Evolutionary conservation across 2,797 vertebrate genomes (phyloP), one percentile per base, ranked within the genome.

Genomic region (Micrastur ruficollis): DNA sequence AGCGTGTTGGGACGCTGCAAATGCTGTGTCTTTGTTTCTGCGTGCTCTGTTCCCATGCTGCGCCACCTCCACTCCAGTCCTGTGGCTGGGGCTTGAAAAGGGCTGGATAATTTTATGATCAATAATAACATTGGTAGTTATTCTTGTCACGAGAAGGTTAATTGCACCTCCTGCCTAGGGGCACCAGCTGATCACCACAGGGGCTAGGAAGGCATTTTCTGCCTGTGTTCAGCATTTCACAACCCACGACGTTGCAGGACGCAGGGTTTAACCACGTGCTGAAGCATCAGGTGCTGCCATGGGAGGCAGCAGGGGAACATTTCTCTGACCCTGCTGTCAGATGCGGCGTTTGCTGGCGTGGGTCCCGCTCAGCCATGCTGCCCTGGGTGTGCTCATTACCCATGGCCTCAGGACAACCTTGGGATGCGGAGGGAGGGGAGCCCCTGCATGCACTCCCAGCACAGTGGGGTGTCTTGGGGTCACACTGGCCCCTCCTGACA

Each of bases 101-200:
- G 56, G 66, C 88, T 50, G 76, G 84, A 6, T n/a, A 81, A 89
- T 84, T 93, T 95, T 85, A 56, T 85, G 94, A 93, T 96, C 92
- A 79, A 97, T 97, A 81, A 81, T 86, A 92, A 79, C 95, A 65
- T 31, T 29, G 90, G 88, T 96, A 84, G 94, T 95, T 95, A 82
- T 95, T 97, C 95, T 96, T 97, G 96, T 96, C 87, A 72, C 70
- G 91, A 93, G 96, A 96, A 97, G 94, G 97, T 97, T 97, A 97
- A 97, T 97, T 97, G 95, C 27, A 9, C 96, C 96, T 97, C 97
- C 96, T 89, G 96, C 95, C 93, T 91, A 70, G 50, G 95, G 93
- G 92, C 93, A 89, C 94, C 81, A 87, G 88, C 91, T 97, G 95
- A 94, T 95, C 96, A 62, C 96, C 4, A 4, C 84, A 40, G 94